These are phyloP conservation scores for Pseudanteris insignis DNA, from an alignment of 2,888 invertebrate genomes.

Conservation along the genomic window DNA sequence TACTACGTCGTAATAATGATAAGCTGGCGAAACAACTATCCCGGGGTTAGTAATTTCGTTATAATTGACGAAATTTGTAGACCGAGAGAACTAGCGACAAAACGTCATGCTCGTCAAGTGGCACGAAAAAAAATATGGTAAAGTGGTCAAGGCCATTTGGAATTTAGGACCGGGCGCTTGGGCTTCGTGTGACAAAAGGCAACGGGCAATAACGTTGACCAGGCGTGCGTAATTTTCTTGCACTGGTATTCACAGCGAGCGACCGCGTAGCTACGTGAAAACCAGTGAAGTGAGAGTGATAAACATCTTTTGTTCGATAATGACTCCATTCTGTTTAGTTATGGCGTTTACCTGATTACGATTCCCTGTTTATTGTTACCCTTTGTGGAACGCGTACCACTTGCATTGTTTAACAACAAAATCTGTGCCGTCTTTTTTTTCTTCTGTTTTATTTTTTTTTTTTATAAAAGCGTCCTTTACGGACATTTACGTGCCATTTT, in stretches of 20 bases:
- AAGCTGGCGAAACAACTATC: not conserved
- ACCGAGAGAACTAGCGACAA: constrained; percentile 10
- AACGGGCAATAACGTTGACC: constrained; percentile 27
- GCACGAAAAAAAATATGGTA: constrained; percentile 32
- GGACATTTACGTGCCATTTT: constrained; percentile 20
- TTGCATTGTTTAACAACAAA: constrained; percentile 34
- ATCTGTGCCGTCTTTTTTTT: constrained; percentile 14
- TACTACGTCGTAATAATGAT: not conserved
- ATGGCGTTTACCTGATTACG: constrained; percentile 31
- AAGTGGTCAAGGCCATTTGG: constrained; percentile 34
- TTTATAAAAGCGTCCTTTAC: constrained; percentile 9
- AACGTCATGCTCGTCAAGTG: constrained; percentile 22
- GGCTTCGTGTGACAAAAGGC: constrained; percentile 32
- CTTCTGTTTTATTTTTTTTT: no score
- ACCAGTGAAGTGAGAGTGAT: constrained; percentile 34
- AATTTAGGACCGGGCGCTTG: constrained; percentile 34
- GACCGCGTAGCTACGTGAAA: constrained; percentile 26
- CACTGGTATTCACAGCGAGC: constrained; percentile 21
- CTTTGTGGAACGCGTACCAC: constrained; percentile 33
- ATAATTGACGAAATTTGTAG: constrained; percentile 5
- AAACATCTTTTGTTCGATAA: constrained; percentile 41
- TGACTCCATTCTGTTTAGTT: constrained; percentile 38
- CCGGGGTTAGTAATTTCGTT: not conserved
- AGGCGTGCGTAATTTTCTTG: constrained; percentile 35
- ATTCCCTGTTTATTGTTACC: constrained; percentile 39